A percentile compares a stretch with the other conserved stretches of the same genome.
phyloP scores from a whole-genome alignment of 2,797 vertebrate species.

The Emys orbicularis region DNA sequence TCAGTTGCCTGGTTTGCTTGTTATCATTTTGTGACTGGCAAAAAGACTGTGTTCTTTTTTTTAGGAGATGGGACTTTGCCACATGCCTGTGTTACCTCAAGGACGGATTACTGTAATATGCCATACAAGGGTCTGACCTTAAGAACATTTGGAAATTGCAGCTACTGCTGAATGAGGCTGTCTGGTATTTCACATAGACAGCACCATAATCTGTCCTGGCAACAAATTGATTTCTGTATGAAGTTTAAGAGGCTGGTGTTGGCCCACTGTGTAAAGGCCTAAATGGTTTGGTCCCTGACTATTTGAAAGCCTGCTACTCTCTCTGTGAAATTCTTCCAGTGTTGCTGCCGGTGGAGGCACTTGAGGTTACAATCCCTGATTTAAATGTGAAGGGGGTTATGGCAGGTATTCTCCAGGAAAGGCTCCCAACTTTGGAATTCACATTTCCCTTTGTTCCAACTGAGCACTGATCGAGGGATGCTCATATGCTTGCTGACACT shows the following conservation, averaged over 20 bases:
- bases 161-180: background rate
- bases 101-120: conserved; percentile 18
- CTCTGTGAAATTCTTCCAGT: background rate
- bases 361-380: background rate
- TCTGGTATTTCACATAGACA: background rate
- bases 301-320: background rate
- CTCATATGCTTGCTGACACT: background rate
- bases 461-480: background rate
- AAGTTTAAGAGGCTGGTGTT: background rate
- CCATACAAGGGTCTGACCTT: background rate
- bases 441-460: background rate
- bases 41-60: background rate
- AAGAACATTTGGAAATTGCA: background rate
- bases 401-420: background rate
- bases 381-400: background rate
- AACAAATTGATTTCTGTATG: background rate
- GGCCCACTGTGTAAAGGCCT: background rate
- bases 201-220: background rate
- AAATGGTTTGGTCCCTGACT: background rate
- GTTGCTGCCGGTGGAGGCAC: no score
- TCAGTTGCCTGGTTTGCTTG: conserved; percentile 28
- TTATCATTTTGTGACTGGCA: conserved; percentile 25
- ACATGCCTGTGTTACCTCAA: background rate
- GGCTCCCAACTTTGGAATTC: background rate
- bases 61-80: background rate